Percentiles rank a stretch among this genome's conserved stretches.
phyloP scores from a whole-genome alignment of 2,888 invertebrate genomes.

The Drosophila acutilabella region DNA sequence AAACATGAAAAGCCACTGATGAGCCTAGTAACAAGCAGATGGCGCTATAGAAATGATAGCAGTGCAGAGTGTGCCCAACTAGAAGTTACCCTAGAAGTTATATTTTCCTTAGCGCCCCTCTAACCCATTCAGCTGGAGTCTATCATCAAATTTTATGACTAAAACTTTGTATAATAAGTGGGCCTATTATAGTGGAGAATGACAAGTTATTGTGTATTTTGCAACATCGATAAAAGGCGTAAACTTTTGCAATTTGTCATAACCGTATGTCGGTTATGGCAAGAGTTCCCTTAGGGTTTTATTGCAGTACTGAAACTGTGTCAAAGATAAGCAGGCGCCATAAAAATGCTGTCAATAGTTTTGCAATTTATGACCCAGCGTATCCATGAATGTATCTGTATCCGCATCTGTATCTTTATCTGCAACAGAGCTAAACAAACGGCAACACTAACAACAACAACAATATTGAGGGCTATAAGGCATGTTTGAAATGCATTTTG shows the following conservation, averaged over 20 bases:
- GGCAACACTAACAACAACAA: slow-evolving; percentile 22
- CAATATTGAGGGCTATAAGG: slow-evolving; percentile 16
- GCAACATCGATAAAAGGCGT: slow-evolving; percentile 9
- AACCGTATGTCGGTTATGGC: slow-evolving; percentile 10
- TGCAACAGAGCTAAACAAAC: slow-evolving; percentile 57
- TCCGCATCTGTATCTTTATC: slow-evolving; percentile 15
- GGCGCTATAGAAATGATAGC: slow-evolving; percentile 35
- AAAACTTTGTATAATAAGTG: slow-evolving; percentile 16
- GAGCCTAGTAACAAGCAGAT: slow-evolving; percentile 23
- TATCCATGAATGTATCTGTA: slow-evolving; percentile 36
- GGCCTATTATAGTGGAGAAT: slow-evolving; percentile 21
- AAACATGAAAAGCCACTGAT: slow-evolving; percentile 19
- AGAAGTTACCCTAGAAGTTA: not conserved
- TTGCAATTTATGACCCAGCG: slow-evolving; percentile 56
- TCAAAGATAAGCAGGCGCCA: slow-evolving; percentile 66
- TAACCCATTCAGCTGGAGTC: not conserved
- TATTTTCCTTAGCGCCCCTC: not conserved
- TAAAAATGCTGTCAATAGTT: slow-evolving; percentile 62
- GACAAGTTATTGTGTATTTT: slow-evolving; percentile 4
- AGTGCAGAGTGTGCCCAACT: not conserved
- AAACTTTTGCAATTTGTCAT: slow-evolving; percentile 25
- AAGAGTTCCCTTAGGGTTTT: slow-evolving; percentile 20
- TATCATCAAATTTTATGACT: not conserved
- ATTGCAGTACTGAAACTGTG: slow-evolving; percentile 51
- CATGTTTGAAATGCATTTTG: slow-evolving; percentile 40